Base-by-base conservation (phyloP, 2,113 vertebrate genomes). In the Silurus meridionalis region DNA sequence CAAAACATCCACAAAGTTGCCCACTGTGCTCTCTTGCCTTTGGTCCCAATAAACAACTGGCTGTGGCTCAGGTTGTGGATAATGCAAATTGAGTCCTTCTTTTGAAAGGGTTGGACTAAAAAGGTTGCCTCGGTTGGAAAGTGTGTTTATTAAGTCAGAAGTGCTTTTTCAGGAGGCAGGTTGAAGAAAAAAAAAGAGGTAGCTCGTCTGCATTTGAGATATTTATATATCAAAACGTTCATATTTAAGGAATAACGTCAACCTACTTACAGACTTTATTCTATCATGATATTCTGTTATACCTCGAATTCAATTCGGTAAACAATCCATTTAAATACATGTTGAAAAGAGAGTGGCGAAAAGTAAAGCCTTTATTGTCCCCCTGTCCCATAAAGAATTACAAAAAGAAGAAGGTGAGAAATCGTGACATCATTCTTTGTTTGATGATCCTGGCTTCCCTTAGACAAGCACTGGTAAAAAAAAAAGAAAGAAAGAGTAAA, bases 1-100 rank as follows among this genome's bases (percentile, higher is more conserved):
- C 96, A 93, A 97, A 98, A 97, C 94, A 96, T 98, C 97, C 97
- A 97, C 92, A 85, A 83, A 93, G 95, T 90, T 93, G 95, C 96
- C 96, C 96, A 94, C 96, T 96, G 96, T 96, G 96, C 92, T 95
- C 93, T 92, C 92, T 92, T 93, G 94, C 93, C 96, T 90, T 91
- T 93, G 69, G 25, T 10, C 85, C 66, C 80, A 71, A 37, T 66
- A 53, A 74, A 80, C 66, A 63, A 71, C 50, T 25, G 81, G 71
- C 21, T 48, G 53, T 1, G 4, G 63, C 28, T n/a, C 53, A 64
- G 66, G 87, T 61, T n/a, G 23, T 53, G 63, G 64, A 77, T 83
- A 57, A 83, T 66, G 63, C 69, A 83, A 77, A 82, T 64, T 7
- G 63, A 69, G 53, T 52, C 10, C 67, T 55, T 21, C 17, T 58